Evolutionary conservation across 2,113 vertebrate species (phyloP).

Genomic region (Platichthys stellatus): DNA sequence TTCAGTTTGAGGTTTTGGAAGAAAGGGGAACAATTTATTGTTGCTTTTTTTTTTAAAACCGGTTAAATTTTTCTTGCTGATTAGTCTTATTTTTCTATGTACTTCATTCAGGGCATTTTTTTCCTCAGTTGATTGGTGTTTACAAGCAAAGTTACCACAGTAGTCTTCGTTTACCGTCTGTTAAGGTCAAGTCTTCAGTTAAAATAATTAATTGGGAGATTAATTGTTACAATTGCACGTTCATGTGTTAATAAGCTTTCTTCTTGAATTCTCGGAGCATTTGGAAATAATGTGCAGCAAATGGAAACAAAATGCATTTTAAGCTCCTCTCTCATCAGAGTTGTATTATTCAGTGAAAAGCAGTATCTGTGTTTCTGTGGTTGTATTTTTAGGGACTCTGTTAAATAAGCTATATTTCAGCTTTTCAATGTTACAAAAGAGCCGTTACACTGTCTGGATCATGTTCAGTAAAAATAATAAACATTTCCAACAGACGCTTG

Average conservation of each 20-base stretch:
- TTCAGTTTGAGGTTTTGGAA: neutral
- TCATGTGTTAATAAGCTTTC: neutral
- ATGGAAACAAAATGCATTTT: neutral
- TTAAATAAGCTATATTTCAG: conserved; percentile 1
- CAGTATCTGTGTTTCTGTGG: conserved; percentile 8
- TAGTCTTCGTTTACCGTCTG: no score
- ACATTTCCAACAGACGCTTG: neutral
- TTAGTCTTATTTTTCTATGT: neutral
- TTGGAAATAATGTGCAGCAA: neutral
- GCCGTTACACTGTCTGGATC: neutral
- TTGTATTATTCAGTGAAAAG: neutral
- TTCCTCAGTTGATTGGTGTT: neutral
- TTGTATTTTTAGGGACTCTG: conserved; percentile 12
- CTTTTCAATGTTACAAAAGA: conserved; percentile 23
- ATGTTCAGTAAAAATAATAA: conserved; percentile 17
- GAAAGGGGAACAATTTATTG: neutral
- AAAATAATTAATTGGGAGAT: neutral
- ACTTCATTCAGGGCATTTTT: neutral
- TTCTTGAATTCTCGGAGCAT: no score
- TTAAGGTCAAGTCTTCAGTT: no score
- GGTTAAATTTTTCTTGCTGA: neutral
- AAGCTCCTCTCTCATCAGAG: no score
- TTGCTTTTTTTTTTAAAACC: no score
- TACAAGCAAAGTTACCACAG: neutral
- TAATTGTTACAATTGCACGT: neutral